Evolutionary conservation across 2,888 invertebrate species (phyloP).

Genomic region (Orchestes rusci): DNA sequence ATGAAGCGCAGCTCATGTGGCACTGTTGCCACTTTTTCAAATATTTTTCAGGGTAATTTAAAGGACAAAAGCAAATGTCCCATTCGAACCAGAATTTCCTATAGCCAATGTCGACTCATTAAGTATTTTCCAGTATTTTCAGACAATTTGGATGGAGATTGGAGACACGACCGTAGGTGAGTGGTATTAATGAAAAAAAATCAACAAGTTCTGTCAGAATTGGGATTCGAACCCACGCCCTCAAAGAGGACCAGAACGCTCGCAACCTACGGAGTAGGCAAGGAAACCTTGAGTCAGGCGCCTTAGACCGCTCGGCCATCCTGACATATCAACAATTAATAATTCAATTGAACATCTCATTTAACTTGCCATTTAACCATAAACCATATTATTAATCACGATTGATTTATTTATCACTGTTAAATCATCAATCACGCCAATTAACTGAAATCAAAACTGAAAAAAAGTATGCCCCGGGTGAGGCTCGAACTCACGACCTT

Average conservation of each 20-base stretch:
- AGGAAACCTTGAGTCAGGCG: slow-evolving; percentile 48
- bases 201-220: slow-evolving; percentile 37
- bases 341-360: too few species aligned
- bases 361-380: too few species aligned
- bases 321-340: too few species aligned
- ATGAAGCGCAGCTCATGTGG: too few species aligned
- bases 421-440: too few species aligned
- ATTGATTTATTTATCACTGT: too few species aligned
- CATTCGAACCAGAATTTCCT: slow-evolving; percentile 76
- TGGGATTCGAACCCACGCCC: slow-evolving; percentile 46
- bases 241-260: slow-evolving; percentile 45
- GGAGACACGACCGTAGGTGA: slow-evolving; percentile 73
- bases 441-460: too few species aligned
- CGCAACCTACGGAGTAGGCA: slow-evolving; percentile 31
- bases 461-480: slow-evolving; percentile 37
- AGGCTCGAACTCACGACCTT: slow-evolving; percentile 46
- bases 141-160: slow-evolving; percentile 74
- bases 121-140: slow-evolving; percentile 77
- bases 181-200: too few species aligned
- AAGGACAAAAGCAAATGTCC: slow-evolving; percentile 81
- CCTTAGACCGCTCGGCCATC: slow-evolving; percentile 90
- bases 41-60: slow-evolving; percentile 61
- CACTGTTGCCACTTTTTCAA: too few species aligned
- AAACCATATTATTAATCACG: too few species aligned
- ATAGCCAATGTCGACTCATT: slow-evolving; percentile 75